These are phyloP conservation scores for Porites rus DNA, from an alignment of 92 coral and sea anemone species.

Conservation along the genomic window DNA sequence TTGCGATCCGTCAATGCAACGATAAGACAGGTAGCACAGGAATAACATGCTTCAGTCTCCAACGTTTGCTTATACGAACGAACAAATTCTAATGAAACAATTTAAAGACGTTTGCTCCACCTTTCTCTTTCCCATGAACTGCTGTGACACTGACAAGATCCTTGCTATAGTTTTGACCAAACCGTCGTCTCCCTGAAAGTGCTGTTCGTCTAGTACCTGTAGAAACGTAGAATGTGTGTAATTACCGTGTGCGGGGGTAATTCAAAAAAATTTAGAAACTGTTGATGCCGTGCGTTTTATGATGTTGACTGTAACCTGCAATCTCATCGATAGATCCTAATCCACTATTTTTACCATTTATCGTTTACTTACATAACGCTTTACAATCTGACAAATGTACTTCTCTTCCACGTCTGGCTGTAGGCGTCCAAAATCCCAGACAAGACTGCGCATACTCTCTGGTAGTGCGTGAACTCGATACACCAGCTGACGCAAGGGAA, in stretches of 20 bases:
- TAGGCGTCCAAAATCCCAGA: slow-evolving; percentile 94
- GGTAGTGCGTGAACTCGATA: slow-evolving; percentile 87
- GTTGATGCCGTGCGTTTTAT: too few species aligned
- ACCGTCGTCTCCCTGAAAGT: slow-evolving; percentile 65
- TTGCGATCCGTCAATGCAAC: background rate
- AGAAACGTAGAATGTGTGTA: background rate
- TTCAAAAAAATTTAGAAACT: too few species aligned
- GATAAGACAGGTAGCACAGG: background rate
- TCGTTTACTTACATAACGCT: slow-evolving; percentile 66
- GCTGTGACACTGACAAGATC: slow-evolving; percentile 83
- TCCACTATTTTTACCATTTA: background rate
- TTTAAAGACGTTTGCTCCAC: slow-evolving; percentile 19
- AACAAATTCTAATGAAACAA: too few species aligned
- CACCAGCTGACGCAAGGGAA: slow-evolving; percentile 82
- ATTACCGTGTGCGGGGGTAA: background rate
- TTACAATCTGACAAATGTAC: slow-evolving; percentile 79
- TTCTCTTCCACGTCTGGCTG: slow-evolving; percentile 76
- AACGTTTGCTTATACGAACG: background rate
- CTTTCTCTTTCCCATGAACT: slow-evolving; percentile 79
- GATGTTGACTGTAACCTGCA: background rate
- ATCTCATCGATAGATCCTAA: background rate
- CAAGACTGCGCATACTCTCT: slow-evolving; percentile 83
- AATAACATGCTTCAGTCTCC: background rate
- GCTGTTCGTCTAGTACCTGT: slow-evolving; percentile 54
- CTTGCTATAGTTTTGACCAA: slow-evolving; percentile 68